Conservation (phyloP, 2,113 vertebrate species). For the Saguinus midas region DNA sequence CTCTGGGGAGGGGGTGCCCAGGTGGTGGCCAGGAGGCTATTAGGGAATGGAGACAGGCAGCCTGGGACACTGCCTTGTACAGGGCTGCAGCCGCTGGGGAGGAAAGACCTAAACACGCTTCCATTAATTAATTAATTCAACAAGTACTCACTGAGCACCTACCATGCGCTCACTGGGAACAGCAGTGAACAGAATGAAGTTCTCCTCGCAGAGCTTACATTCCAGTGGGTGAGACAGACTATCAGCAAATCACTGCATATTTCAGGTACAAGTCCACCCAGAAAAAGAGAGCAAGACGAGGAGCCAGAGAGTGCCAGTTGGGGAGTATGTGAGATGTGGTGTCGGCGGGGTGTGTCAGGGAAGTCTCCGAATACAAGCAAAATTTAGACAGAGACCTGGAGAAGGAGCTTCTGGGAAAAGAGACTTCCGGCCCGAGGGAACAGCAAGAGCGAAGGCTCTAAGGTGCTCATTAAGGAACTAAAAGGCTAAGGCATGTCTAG, state of each 20-base stretch:
- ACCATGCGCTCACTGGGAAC: conserved; percentile 31
- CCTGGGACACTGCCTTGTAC: background rate
- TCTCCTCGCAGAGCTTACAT: background rate
- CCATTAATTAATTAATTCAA: conserved; percentile 71
- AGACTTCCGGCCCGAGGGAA: background rate
- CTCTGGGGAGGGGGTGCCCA: conserved; percentile 67
- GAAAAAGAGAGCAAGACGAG: background rate
- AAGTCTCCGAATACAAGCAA: background rate
- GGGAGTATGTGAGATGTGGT: background rate
- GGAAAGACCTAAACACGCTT: conserved; percentile 46
- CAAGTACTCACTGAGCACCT: conserved; percentile 73
- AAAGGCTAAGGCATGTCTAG: background rate
- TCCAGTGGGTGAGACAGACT: background rate
- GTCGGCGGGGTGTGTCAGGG: background rate
- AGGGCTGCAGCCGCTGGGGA: conserved; percentile 41
- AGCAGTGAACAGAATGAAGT: conserved; percentile 29
- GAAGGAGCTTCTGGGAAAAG: background rate
- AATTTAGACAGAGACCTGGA: background rate
- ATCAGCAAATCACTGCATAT: background rate
- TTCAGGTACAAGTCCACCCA: background rate
- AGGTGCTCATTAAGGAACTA: background rate
- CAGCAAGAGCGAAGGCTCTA: background rate
- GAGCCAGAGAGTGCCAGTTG: background rate
- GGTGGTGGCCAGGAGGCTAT: conserved; percentile 72
- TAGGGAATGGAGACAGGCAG: conserved; percentile 62